Base-by-base conservation (phyloP, 2,113 vertebrate genomes). In the Zeus faber region DNA sequence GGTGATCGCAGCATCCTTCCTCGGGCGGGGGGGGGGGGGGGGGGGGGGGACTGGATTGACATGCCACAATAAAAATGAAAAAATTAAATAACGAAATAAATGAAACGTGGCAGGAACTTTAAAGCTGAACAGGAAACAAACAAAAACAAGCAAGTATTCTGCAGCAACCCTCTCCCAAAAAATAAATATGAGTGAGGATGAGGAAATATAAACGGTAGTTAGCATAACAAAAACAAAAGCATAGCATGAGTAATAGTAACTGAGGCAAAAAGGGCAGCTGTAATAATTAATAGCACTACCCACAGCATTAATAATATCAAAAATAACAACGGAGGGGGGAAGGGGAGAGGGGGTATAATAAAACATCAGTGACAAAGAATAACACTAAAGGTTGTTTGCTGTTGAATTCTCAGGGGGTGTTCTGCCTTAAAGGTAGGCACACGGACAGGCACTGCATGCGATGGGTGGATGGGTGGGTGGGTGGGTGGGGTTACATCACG, bases 401-500 rank as follows among this genome's bases (percentile, higher is more conserved):
- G 72, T 77, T 79, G 82, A 72, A 67, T 74, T 83, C 60, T 84
- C 56, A 83, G 76, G 86, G 82, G 76, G 84, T 77, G 73, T 81
- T 86, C n/a, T n/a, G n/a, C n/a, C n/a, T n/a, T 67, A 56, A 77
- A 81, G 90, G 91, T 90, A 91, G 93, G 93, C 93, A 92, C 93
- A 93, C 80, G 89, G 77, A 89, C 90, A 93, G 93, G 92, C 92
- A 93, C 93, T 92, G 93, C 91, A 93, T 94, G 93, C 93, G 90
- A 90, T 88, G 76, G 80, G 47, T 65, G 9, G 71, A 81, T 21
- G 67, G 57, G 56, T 49, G 51, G 17, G 56, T 21, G 58, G 54
- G 17, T 22, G 47, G 75, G 43, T 45, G 11, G 68, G 67, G 72
- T 65, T 51, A 64, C 60, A 64, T 41, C 43, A 58, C 49, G 67